Conservation (phyloP, 2,888 invertebrate species). For the Tetragonisca angustula region DNA sequence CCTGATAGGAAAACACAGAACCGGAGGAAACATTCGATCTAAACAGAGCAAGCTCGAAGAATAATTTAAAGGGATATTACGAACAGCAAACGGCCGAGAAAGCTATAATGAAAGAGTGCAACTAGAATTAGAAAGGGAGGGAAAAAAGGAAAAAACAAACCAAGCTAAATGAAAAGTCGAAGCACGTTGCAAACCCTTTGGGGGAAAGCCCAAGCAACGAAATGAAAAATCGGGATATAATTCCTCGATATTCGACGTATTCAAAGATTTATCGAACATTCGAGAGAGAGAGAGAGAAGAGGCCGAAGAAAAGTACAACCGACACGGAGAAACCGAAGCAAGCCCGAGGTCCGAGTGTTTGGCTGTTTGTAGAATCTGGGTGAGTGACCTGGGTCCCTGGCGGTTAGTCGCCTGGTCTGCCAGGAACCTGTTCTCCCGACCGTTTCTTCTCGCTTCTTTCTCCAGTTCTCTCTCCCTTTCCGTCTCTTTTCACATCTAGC, state of each 20-base stretch:
- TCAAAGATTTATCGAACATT: conserved; percentile 8
- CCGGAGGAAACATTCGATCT: too few relatives aligned
- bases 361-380: conserved; percentile 82
- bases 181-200: too few relatives aligned
- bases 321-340: conserved; percentile 40
- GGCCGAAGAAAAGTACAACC: conserved; percentile 25
- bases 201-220: too few relatives aligned
- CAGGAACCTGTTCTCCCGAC: conserved; percentile 80
- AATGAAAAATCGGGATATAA: conserved; percentile 32
- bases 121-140: too few relatives aligned
- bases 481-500: neutral
- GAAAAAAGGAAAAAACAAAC: too few relatives aligned
- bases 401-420: conserved; percentile 72
- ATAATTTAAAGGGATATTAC: too few relatives aligned
- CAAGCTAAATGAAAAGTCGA: too few relatives aligned
- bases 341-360: conserved; percentile 70
- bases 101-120: too few relatives aligned
- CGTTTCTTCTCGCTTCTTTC: conserved; percentile 62
- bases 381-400: conserved; percentile 81
- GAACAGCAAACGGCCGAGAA: too few relatives aligned
- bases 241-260: neutral
- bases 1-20: too few relatives aligned
- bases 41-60: too few relatives aligned
- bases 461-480: conserved; percentile 31
- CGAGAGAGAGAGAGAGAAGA: conserved; percentile 3